Conservation (phyloP, 1,140 invertebrate genomes). For the Drosophila arizonae region DNA sequence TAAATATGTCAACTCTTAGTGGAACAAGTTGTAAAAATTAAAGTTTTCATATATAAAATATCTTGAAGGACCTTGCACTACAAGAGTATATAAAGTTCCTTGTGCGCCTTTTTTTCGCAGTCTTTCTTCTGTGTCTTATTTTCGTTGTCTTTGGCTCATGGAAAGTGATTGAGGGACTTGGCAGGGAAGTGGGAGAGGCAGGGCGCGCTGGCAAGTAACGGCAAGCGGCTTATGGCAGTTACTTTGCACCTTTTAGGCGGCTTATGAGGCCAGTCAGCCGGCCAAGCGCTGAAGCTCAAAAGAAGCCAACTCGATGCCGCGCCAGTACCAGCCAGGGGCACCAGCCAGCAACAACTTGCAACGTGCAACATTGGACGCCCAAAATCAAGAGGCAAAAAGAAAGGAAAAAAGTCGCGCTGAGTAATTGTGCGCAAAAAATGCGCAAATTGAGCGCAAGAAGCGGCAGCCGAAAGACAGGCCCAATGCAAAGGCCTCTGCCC, state of each 20-base stretch:
- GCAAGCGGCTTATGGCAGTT: slow-evolving; percentile 76
- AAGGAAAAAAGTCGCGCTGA: slow-evolving; percentile 62
- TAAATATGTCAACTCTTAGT: no score
- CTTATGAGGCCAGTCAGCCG: slow-evolving; percentile 43
- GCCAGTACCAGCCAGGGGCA: slow-evolving; percentile 2
- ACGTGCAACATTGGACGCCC: slow-evolving; percentile 25
- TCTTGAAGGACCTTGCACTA: background rate
- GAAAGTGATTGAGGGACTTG: slow-evolving; percentile 47
- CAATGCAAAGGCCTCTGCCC: background rate
- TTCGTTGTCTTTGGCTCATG: slow-evolving; percentile 26
- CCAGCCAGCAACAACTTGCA: slow-evolving; percentile 1
- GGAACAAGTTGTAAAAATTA: no score
- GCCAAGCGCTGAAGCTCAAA: slow-evolving; percentile 12
- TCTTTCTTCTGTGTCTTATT: background rate
- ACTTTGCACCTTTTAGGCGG: slow-evolving; percentile 77
- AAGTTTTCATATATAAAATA: no score
- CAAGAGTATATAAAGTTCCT: background rate
- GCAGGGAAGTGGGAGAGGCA: slow-evolving; percentile 9
- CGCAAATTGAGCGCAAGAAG: slow-evolving; percentile 77
- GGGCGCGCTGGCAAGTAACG: background rate
- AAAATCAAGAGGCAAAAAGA: background rate
- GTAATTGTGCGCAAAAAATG: slow-evolving; percentile 80
- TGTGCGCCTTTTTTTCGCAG: background rate
- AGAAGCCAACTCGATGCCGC: slow-evolving; percentile 65
- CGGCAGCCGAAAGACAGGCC: slow-evolving; percentile 44